These are phyloP conservation scores for Proterorhinus semilunaris DNA, from an alignment of 2,113 vertebrate genomes.

Conservation along the genomic window DNA sequence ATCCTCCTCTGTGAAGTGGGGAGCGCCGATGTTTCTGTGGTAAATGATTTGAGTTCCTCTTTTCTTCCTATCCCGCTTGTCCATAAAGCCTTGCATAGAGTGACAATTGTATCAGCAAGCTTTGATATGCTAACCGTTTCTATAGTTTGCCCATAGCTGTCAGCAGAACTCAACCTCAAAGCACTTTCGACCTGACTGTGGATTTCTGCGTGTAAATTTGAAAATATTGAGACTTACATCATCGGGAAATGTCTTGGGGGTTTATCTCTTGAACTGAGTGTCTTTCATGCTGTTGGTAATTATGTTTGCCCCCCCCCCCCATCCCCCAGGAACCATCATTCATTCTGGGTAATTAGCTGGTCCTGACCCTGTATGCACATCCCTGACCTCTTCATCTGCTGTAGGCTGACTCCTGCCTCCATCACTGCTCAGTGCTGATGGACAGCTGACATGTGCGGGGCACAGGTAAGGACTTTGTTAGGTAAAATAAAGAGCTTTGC, in stretches of 20 bases:
- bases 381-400: conserved; percentile 55
- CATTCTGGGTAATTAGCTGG: conserved; percentile 65
- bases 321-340: conserved; percentile 47
- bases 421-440: conserved; percentile 40
- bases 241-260: conserved; percentile 24
- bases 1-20: background rate
- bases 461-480: background rate
- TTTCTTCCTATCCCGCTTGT: background rate
- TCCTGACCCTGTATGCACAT: conserved; percentile 55
- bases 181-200: conserved; percentile 7
- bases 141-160: conserved; percentile 24
- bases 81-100: background rate
- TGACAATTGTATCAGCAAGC: background rate
- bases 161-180: conserved; percentile 5
- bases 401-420: conserved; percentile 53
- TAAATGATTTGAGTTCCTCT: background rate
- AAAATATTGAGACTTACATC: conserved; percentile 38
- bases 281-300: conserved; percentile 56
- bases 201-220: conserved; percentile 17
- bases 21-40: background rate
- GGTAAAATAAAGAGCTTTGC: background rate
- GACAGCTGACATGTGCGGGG: conserved; percentile 19
- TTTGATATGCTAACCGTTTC: conserved; percentile 8
- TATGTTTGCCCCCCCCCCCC: conserved; percentile 40
- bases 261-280: conserved; percentile 42